phyloP scores from a whole-genome alignment of 2,113 vertebrate genomes.

The Asarcornis scutulata region DNA sequence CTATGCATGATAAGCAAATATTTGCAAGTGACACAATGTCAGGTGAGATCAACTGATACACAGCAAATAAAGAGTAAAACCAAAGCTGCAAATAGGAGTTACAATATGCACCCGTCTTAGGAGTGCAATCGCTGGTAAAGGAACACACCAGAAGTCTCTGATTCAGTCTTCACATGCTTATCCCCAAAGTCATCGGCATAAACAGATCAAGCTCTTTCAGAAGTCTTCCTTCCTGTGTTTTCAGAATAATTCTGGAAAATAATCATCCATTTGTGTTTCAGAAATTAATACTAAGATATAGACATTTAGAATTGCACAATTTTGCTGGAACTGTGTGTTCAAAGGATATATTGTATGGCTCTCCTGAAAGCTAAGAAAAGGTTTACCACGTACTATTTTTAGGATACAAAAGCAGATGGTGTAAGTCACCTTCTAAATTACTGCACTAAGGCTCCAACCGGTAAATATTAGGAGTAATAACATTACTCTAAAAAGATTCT shows the following conservation, averaged over 20 bases:
- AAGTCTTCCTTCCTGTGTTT: neutral
- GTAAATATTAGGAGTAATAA: neutral
- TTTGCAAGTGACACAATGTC: neutral
- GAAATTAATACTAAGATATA: neutral
- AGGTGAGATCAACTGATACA: neutral
- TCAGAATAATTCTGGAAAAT: neutral
- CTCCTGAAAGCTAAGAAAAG: neutral
- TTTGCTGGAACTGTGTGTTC: neutral
- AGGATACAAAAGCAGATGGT: neutral
- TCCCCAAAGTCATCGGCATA: neutral
- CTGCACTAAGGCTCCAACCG: neutral
- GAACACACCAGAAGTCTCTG: neutral
- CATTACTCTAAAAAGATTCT: neutral
- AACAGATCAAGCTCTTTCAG: neutral
- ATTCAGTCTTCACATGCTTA: neutral
- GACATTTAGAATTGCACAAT: neutral
- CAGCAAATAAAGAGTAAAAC: neutral
- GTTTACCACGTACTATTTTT: neutral
- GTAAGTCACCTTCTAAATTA: neutral
- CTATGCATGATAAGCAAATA: neutral
- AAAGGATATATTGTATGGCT: neutral
- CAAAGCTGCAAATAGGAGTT: neutral
- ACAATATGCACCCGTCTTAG: neutral
- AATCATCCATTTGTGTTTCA: neutral
- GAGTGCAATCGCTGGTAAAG: neutral